phyloP scores from a whole-genome alignment of 2,797 vertebrate species.

The Hippoglossus hippoglossus region DNA sequence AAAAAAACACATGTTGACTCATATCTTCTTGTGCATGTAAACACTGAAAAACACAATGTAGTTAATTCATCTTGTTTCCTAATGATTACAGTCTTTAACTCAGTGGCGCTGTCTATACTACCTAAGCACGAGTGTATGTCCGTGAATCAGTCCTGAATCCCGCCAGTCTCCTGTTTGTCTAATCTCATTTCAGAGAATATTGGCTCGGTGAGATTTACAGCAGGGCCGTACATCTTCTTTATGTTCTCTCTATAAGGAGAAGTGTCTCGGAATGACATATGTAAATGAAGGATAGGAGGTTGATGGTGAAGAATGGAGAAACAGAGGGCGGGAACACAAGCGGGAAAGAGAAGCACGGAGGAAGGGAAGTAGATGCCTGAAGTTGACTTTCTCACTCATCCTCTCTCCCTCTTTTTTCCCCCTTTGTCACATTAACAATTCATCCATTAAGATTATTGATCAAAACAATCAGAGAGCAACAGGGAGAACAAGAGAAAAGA shows the following conservation, averaged over 20 bases:
- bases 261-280: conserved; percentile 58
- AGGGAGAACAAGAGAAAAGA: conserved; percentile 43
- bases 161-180: conserved; percentile 32
- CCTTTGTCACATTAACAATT: conserved; percentile 41
- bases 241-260: conserved; percentile 58
- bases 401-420: not conserved
- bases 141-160: conserved; percentile 6
- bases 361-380: conserved; percentile 4
- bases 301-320: conserved; percentile 54
- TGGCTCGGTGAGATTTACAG: conserved; percentile 57
- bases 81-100: not conserved
- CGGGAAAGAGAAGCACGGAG: not conserved
- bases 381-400: not conserved
- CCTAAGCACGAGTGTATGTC: not conserved
- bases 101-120: not conserved
- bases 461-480: conserved; percentile 62
- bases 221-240: conserved; percentile 56
- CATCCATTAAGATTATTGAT: conserved; percentile 72
- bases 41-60: too few relatives aligned
- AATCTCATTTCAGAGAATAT: conserved; percentile 49
- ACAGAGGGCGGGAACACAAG: conserved; percentile 5
- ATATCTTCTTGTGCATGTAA: too few relatives aligned
- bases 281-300: conserved; percentile 65
- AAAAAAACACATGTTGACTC: too few relatives aligned
- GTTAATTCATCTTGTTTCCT: not conserved